Base-by-base conservation (phyloP, 1,140 invertebrate genomes). In the Piezodorus guildinii region DNA sequence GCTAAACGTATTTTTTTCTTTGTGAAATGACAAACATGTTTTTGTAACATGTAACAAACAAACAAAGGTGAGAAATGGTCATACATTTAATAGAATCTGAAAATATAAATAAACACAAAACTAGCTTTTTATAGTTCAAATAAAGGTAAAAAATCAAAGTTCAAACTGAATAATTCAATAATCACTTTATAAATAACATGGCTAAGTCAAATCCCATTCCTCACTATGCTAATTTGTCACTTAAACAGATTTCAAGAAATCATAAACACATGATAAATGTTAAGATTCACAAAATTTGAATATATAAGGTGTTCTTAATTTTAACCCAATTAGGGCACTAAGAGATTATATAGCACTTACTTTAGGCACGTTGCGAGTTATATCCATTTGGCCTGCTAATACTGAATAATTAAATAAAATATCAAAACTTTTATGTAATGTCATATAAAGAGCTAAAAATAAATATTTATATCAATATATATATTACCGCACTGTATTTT, bases 301-400 rank as follows among this genome's bases (percentile, higher is more conserved):
- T 60, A 60, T 30, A 39, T 9, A 43, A 60, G 58, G 58, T 60
- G 58, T 60, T 60, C 58, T 60, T 60, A 60, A 43, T 60, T 60
- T 21, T 12, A 43, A 3, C 58, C 30, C 27, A 43, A 21, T 60
- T 60, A 9, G 30, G 58, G 58, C 16, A 16, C 58, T 60, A 60
- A 60, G 58, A 60, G 58, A 60, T 60, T 60, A 60, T 60, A 66
- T 62, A 66, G 65, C 65, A 66, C 65, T 66, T 66, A 62, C 43
- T 62, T 66, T 66, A 66, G 65, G 65, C 65, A 66, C 65, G 27
- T 66, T 54, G 52, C 60, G 60, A 62, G 51, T 62, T 62, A 30
- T 17, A 62, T 51, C 60, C 45, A 62, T 66, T 66, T 66, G 65
- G 65, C 65, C 65, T 66, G 46, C 51, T 66, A 66, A 66, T 66